phyloP scores from a whole-genome alignment of 2,888 invertebrate species.

The Auanema sp. region DNA sequence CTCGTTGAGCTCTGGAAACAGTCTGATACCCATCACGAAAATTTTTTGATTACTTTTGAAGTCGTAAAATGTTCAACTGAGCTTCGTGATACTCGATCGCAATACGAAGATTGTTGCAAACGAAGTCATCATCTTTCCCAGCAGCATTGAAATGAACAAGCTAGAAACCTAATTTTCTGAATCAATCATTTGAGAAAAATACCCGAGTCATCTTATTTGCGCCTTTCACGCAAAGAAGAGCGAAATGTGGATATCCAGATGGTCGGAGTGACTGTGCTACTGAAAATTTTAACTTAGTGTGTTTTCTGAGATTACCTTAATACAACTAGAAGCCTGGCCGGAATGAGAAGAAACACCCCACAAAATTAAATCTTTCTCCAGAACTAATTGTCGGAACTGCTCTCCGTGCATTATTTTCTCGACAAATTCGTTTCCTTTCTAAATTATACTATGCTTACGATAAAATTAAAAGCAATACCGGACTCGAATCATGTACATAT shows the following conservation, averaged over 20 bases:
- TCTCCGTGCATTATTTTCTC: slow-evolving; percentile 13
- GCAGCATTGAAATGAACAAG: no score
- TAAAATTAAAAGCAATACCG: background rate
- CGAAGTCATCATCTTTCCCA: no score
- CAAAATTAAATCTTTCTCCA: slow-evolving; percentile 15
- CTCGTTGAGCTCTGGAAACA: slow-evolving; percentile 19
- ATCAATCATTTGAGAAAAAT: no score
- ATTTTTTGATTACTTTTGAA: slow-evolving; percentile 14
- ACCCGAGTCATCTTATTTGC: no score
- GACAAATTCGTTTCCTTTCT: slow-evolving; percentile 4
- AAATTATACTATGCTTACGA: background rate
- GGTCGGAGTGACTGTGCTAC: background rate
- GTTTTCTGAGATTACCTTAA: background rate
- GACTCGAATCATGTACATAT: background rate
- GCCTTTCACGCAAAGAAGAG: background rate
- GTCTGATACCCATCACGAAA: no score
- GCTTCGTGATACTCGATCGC: slow-evolving; percentile 16
- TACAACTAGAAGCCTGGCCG: slow-evolving; percentile 20
- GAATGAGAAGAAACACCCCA: slow-evolving; percentile 23
- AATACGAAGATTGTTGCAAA: slow-evolving; percentile 10
- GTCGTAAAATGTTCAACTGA: slow-evolving; percentile 16
- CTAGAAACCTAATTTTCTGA: no score
- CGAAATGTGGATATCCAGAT: background rate
- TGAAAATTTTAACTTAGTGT: no score
- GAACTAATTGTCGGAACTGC: slow-evolving; percentile 7